phyloP scores from a whole-genome alignment of 35 echinoderm and acorn worm genomes.

The Chiridota heheva region DNA sequence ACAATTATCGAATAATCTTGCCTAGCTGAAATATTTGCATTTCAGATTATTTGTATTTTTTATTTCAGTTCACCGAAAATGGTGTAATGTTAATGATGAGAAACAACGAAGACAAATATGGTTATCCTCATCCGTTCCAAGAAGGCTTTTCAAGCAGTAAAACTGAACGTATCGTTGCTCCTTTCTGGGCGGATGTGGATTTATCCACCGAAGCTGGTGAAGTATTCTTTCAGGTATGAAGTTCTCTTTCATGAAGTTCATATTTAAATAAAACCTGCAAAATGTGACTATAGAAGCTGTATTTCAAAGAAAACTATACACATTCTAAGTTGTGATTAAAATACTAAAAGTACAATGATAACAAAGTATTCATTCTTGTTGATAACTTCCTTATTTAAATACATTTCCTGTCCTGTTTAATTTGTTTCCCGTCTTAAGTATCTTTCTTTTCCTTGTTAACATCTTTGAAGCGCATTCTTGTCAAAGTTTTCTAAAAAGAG shows the following conservation, averaged over 20 bases:
- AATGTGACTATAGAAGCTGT: neutral
- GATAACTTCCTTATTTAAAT: neutral
- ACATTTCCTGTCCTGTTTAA: neutral
- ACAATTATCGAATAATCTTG: conserved; percentile 12
- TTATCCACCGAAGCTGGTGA: conserved; percentile 53
- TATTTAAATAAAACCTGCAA: neutral
- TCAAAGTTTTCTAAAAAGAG: no score
- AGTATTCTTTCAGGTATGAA: conserved; percentile 75
- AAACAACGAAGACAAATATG: conserved; percentile 83
- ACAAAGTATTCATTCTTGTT: neutral
- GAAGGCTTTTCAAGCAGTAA: conserved; percentile 49
- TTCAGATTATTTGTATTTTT: conserved; percentile 41
- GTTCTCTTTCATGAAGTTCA: neutral
- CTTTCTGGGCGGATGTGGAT: conserved; percentile 88
- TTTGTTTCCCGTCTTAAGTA: neutral
- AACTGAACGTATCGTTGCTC: conserved; percentile 50
- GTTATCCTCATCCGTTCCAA: conserved; percentile 65
- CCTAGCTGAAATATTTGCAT: conserved; percentile 22
- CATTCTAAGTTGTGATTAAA: neutral
- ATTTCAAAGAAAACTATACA: neutral
- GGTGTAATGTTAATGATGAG: conserved; percentile 71
- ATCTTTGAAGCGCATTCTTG: no score
- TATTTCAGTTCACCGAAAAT: conserved; percentile 80
- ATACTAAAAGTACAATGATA: neutral
- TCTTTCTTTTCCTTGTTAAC: no score